Evolutionary conservation across 2,888 invertebrate species (phyloP).

Genomic region (Spodoptera littoralis): DNA sequence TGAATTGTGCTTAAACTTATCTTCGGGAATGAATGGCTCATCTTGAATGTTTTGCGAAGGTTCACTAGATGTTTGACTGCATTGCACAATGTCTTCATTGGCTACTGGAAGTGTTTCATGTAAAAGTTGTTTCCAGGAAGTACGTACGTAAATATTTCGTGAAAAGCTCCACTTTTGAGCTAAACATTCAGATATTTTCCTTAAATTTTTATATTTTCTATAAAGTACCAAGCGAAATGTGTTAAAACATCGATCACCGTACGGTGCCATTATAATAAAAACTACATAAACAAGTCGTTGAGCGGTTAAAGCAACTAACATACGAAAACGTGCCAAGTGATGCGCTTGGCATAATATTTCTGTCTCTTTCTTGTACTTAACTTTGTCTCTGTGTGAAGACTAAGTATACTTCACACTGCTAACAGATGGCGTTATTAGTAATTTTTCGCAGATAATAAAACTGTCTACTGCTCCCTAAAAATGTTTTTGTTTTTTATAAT

Average conservation of each 20-base stretch:
- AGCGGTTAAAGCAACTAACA: no score
- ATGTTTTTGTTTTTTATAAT: no score
- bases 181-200: neutral
- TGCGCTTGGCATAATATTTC: no score
- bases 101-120: slow-evolving; percentile 7
- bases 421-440: no score
- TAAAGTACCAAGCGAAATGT: neutral
- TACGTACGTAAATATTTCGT: slow-evolving; percentile 11
- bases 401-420: no score
- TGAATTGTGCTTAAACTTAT: slow-evolving; percentile 19
- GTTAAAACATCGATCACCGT: slow-evolving; percentile 8
- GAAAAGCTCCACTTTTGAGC: slow-evolving; percentile 13
- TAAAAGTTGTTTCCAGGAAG: slow-evolving; percentile 9
- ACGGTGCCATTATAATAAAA: neutral
- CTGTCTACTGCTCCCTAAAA: no score
- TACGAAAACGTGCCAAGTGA: no score
- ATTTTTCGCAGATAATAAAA: no score
- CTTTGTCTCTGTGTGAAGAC: no score
- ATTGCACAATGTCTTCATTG: slow-evolving; percentile 3
- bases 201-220: slow-evolving; percentile 3
- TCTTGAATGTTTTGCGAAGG: slow-evolving; percentile 1
- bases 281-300: no score
- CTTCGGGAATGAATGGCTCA: slow-evolving; percentile 11
- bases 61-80: slow-evolving; percentile 10
- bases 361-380: no score